Base-by-base conservation (phyloP, 1,140 invertebrate genomes). In the Helicorthomorpha holstii region DNA sequence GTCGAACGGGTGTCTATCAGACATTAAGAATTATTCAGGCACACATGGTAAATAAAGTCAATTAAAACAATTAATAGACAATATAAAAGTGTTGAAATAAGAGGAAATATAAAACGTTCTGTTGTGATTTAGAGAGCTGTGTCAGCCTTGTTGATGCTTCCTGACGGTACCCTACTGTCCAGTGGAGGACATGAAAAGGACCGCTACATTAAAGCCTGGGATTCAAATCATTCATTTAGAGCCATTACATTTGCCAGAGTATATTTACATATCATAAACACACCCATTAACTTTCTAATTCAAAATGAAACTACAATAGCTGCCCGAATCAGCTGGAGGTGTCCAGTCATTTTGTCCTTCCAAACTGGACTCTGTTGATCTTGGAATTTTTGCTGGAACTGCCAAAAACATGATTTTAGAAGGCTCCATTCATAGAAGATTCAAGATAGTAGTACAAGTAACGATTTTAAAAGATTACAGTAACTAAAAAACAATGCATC, bases 391-490 rank as follows among this genome's bases (percentile, higher is more conserved):
- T 62, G 83, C 95, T 4, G 91, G 91, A 16, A 95, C 91, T 4
- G 91, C 85, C 0, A 79, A 80, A 52, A 97, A 97, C 65, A 85
- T 87, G 59, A 89, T 97, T 45, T 69, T 95, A 54, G 85, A 92
- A 65, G 90, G 90, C n/a, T 90, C 86, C 1, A 64, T 92, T 26
- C 85, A 90, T 59, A 73, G 88, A 55, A 74, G 87, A 62, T 91
- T 94, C 62, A 87, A 85, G 27, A 61, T 68, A 42, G 56, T 70
- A 38, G 65, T 72, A 58, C 86, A 91, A 72, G 81, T 83, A 67
- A 4, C 23, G 41, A 49, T 14, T 4, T 25, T 10, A 2, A 21
- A 27, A 16, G 7, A 55, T 27, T 19, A 47, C 27, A 53, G 3
- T 14, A 4, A 26, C 41, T 61, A 53, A 19, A 7, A 7, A 19